These are phyloP conservation scores for Sceloporus tristichus DNA, from an alignment of 2,113 vertebrate species.

Conservation along the genomic window DNA sequence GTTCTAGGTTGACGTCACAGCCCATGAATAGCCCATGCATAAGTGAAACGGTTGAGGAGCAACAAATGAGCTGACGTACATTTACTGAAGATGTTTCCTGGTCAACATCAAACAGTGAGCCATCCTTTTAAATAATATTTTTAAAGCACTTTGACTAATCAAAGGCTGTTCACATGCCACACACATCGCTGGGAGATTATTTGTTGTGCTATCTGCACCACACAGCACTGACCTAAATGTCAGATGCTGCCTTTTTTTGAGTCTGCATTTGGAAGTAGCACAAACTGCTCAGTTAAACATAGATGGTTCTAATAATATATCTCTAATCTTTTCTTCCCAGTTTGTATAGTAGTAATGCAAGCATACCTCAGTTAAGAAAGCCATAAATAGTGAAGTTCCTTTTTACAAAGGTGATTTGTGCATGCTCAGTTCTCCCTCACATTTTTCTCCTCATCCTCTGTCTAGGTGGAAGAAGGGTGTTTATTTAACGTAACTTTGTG, in stretches of 20 bases:
- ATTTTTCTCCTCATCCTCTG: too few relatives aligned
- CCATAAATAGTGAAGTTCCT: too few relatives aligned
- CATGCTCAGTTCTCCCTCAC: too few relatives aligned
- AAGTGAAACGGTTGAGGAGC: conserved; percentile 26
- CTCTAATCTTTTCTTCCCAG: conserved; percentile 2
- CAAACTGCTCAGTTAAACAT: neutral
- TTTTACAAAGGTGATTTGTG: too few relatives aligned
- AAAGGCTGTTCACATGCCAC: neutral
- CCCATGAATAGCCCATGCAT: neutral
- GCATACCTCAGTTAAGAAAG: too few relatives aligned
- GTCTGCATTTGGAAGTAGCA: neutral
- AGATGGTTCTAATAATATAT: neutral
- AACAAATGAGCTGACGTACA: conserved; percentile 8
- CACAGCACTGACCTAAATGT: conserved; percentile 14
- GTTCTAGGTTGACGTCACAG: conserved; percentile 12
- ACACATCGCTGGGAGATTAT: neutral
- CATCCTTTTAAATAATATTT: conserved; percentile 1
- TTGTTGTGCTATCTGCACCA: conserved; percentile 22
- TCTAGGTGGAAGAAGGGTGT: too few relatives aligned
- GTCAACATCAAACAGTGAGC: conserved; percentile 18
- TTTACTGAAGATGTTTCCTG: conserved; percentile 20
- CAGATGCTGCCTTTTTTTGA: neutral
- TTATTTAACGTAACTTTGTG: too few relatives aligned
- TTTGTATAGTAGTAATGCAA: neutral
- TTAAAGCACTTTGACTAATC: neutral